Evolutionary conservation across 2,113 vertebrate genomes (phyloP).

Genomic region (Copsychus sechellarum): DNA sequence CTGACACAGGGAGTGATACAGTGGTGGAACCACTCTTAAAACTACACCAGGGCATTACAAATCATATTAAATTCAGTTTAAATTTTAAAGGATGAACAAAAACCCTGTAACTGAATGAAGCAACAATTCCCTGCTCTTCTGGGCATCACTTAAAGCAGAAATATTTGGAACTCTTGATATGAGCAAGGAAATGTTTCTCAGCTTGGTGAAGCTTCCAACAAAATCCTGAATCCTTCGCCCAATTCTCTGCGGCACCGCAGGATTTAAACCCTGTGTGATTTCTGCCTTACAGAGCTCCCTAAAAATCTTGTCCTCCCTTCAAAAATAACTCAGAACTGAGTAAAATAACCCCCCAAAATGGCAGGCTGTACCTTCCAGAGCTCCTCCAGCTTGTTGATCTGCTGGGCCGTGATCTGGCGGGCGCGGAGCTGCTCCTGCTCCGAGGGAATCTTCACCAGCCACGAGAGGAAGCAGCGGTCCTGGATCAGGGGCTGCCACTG

Average conservation of each 20-base stretch:
- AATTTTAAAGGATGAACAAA: not conserved
- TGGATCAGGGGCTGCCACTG: constrained; percentile 99
- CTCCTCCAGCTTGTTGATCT: constrained; percentile 98
- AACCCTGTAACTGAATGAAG: rapidly evolving
- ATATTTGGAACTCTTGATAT: rapidly evolving
- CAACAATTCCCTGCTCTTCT: not conserved
- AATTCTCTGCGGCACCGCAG: not conserved
- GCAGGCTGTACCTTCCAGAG: not conserved
- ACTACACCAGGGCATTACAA: not conserved
- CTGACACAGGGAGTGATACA: not conserved
- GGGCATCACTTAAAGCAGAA: not conserved
- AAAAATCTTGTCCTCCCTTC: not conserved
- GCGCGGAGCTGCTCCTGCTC: constrained; percentile 97
- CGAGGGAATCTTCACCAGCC: constrained; percentile 98
- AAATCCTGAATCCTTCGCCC: not conserved
- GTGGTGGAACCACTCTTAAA: not conserved
- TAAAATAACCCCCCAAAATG: rapidly evolving
- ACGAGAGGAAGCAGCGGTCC: constrained; percentile 96
- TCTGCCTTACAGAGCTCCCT: not conserved
- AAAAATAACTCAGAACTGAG: rapidly evolving
- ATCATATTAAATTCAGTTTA: not conserved
- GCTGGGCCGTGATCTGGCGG: constrained; percentile 95
- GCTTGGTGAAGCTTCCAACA: not conserved
- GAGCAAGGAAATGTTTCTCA: not conserved
- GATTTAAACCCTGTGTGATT: not conserved